Evolutionary conservation across 1,140 invertebrate genomes (phyloP).

Genomic region (Leptinotarsa undecemlineata): DNA sequence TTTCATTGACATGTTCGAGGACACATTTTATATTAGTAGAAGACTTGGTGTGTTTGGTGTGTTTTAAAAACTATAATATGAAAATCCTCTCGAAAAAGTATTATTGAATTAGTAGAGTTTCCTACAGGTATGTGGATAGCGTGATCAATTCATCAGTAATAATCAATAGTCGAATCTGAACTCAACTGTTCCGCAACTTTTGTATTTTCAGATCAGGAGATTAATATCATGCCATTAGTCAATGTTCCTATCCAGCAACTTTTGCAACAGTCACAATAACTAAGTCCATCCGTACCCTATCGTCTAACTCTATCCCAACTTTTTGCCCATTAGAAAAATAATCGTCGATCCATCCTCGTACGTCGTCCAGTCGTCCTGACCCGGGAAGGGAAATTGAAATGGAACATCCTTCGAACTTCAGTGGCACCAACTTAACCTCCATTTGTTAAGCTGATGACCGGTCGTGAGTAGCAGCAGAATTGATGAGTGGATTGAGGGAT

Average conservation of each 20-base stretch:
- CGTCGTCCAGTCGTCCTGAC: slow-evolving; percentile 2
- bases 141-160: too few relatives aligned
- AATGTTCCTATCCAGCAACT: not conserved
- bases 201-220: not conserved
- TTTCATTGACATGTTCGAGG: too few relatives aligned
- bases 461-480: not conserved
- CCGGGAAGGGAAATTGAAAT: slow-evolving; percentile 8
- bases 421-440: slow-evolving; percentile 16
- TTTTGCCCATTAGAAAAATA: slow-evolving; percentile 19
- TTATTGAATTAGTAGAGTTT: too few relatives aligned
- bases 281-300: not conserved
- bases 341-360: slow-evolving; percentile 13
- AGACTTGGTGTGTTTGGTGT: too few relatives aligned
- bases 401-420: slow-evolving; percentile 19
- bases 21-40: too few relatives aligned
- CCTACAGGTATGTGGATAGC: too few relatives aligned
- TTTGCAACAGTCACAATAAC: slow-evolving; percentile 3
- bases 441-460: slow-evolving; percentile 27
- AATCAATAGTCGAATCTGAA: too few relatives aligned
- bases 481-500: not conserved
- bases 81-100: too few relatives aligned
- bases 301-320: slow-evolving; percentile 1
- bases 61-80: too few relatives aligned
- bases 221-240: not conserved
- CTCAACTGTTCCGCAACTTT: not conserved